Conservation (phyloP, 92 coral and sea anemone species). For the Phenganax stokvisi region DNA sequence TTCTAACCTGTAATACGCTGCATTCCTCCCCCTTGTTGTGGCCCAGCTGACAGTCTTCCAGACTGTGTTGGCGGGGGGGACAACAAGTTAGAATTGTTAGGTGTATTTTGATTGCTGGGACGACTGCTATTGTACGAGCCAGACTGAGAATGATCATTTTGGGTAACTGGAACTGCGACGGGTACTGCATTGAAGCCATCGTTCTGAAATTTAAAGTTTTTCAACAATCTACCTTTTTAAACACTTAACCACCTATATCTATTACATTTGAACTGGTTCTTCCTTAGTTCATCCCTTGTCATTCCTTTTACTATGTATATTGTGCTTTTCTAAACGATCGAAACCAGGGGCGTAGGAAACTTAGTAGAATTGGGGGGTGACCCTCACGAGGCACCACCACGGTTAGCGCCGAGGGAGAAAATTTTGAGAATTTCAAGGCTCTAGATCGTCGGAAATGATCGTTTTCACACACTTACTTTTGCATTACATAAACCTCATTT, state of each 20-base stretch:
- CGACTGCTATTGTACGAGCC: slow-evolving; percentile 4
- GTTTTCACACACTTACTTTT: too few relatives aligned
- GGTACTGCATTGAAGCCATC: slow-evolving; percentile 56
- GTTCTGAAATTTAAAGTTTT: slow-evolving; percentile 18
- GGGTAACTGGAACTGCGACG: slow-evolving; percentile 77
- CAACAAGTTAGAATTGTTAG: slow-evolving; percentile 23
- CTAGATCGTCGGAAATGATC: too few relatives aligned
- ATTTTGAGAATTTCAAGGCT: too few relatives aligned
- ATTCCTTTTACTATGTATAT: too few relatives aligned
- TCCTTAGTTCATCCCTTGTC: neutral
- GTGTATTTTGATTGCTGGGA: slow-evolving; percentile 2
- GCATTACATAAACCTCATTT: too few relatives aligned
- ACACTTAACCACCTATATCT: neutral
- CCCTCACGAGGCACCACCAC: too few relatives aligned
- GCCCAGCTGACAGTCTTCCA: slow-evolving; percentile 34
- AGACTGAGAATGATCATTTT: slow-evolving; percentile 11
- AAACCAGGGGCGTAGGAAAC: too few relatives aligned
- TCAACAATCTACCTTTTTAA: neutral
- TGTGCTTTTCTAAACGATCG: too few relatives aligned
- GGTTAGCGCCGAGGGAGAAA: too few relatives aligned
- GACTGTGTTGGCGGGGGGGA: slow-evolving; percentile 37
- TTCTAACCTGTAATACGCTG: slow-evolving; percentile 32
- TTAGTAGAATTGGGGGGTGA: too few relatives aligned
- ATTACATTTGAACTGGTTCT: neutral
- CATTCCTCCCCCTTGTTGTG: slow-evolving; percentile 33